A percentile compares a stretch with the other conserved stretches of the same genome.
Conservation (phyloP, 2,888 invertebrate genomes). For the Conistra vaccinii region DNA sequence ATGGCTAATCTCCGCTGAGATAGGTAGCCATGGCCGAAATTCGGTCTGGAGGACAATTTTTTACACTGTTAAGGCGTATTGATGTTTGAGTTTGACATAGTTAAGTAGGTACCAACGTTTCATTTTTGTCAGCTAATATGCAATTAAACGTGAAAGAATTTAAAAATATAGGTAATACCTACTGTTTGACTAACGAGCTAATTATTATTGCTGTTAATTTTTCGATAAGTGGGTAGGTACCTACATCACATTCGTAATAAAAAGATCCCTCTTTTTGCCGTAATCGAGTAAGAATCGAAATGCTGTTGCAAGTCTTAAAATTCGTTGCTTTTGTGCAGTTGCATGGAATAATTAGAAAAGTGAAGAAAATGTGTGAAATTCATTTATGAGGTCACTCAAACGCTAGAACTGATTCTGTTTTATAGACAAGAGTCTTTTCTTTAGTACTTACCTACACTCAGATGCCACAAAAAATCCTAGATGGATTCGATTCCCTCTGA, state of each 20-base stretch:
- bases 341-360: slow-evolving; percentile 25
- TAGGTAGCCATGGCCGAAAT: background rate
- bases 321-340: background rate
- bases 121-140: background rate
- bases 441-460: too few relatives aligned
- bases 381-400: background rate
- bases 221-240: background rate
- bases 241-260: background rate
- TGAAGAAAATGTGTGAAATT: slow-evolving; percentile 19
- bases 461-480: too few relatives aligned
- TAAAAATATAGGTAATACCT: slow-evolving; percentile 2
- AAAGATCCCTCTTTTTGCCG: background rate
- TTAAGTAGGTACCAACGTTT: too few relatives aligned
- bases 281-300: background rate
- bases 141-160: background rate
- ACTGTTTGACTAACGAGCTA: background rate
- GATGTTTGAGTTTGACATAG: background rate
- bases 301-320: background rate
- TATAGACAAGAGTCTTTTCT: too few relatives aligned
- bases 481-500: background rate
- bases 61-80: background rate
- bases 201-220: background rate
- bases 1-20: background rate
- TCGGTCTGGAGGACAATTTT: background rate
- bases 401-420: background rate